phyloP scores from a whole-genome alignment of 2,113 vertebrate genomes.

The Leptosomus discolor region DNA sequence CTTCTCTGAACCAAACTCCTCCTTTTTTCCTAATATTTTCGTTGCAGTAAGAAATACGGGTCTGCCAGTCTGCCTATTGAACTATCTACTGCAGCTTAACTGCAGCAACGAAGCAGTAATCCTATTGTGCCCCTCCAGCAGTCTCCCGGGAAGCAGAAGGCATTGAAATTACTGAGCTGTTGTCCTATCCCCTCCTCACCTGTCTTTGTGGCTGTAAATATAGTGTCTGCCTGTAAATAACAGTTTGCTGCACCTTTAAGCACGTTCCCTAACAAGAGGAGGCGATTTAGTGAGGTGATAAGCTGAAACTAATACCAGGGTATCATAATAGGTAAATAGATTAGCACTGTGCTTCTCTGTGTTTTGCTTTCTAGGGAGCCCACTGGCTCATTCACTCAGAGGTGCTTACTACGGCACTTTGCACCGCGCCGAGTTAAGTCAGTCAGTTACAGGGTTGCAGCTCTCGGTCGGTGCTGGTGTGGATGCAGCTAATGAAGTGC shows the following conservation, averaged over 20 bases:
- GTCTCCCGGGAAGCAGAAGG: slow-evolving; percentile 69
- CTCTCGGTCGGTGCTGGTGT: neutral
- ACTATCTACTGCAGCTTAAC: slow-evolving; percentile 66
- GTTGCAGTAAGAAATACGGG: slow-evolving; percentile 60
- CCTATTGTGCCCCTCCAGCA: slow-evolving; percentile 75
- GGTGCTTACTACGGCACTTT: slow-evolving; percentile 37
- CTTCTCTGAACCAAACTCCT: slow-evolving; percentile 6
- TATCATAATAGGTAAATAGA: slow-evolving; percentile 85
- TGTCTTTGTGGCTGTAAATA: slow-evolving; percentile 77
- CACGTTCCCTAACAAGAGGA: slow-evolving; percentile 75
- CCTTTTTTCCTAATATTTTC: slow-evolving; percentile 49
- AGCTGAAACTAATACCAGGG: slow-evolving; percentile 89
- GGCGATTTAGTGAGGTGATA: slow-evolving; percentile 89
- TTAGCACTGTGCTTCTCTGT: slow-evolving; percentile 45
- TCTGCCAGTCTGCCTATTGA: slow-evolving; percentile 63
- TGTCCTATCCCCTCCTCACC: slow-evolving; percentile 69
- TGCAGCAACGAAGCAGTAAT: slow-evolving; percentile 71
- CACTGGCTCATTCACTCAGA: neutral
- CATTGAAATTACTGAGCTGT: slow-evolving; percentile 66
- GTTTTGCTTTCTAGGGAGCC: slow-evolving; percentile 68
- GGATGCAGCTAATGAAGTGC: neutral
- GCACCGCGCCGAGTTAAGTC: neutral
- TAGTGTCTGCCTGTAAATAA: slow-evolving; percentile 81
- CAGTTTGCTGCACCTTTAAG: slow-evolving; percentile 79
- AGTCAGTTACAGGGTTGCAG: neutral